These are phyloP conservation scores for Rhynchomys soricoides DNA, from an alignment of 2,113 vertebrate genomes.

Conservation along the genomic window DNA sequence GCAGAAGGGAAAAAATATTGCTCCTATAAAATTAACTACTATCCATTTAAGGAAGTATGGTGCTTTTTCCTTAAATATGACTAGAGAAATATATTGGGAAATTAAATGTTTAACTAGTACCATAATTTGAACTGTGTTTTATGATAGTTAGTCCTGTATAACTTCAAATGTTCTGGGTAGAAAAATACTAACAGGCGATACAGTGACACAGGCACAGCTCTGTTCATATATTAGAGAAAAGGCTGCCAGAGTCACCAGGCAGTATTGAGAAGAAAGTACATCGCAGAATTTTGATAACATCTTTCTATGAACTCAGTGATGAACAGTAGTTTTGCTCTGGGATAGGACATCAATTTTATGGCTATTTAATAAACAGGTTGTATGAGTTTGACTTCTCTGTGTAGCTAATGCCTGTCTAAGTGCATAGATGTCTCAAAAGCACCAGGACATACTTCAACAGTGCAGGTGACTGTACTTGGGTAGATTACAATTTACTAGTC, in stretches of 20 bases:
- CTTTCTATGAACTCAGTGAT: slow-evolving; percentile 63
- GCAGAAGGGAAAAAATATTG: not conserved
- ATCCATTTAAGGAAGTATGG: not conserved
- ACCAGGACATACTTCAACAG: not conserved
- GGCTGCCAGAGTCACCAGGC: not conserved
- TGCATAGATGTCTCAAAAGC: not conserved
- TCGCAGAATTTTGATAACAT: slow-evolving; percentile 23
- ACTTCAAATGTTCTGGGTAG: not conserved
- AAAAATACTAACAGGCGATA: not conserved
- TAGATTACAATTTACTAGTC: not conserved
- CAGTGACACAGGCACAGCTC: not conserved
- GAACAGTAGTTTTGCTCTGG: slow-evolving; percentile 62
- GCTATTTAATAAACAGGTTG: slow-evolving; percentile 68
- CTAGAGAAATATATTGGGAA: not conserved
- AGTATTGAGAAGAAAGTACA: slow-evolving; percentile 33
- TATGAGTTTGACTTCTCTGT: not conserved
- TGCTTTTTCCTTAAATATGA: slow-evolving; percentile 25
- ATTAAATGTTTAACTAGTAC: slow-evolving; percentile 15
- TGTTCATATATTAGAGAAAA: not conserved
- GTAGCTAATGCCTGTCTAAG: slow-evolving; percentile 55
- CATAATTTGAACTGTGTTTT: not conserved
- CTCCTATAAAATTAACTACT: not conserved
- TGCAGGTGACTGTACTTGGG: not conserved
- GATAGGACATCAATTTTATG: slow-evolving; percentile 52
- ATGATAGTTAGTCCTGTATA: not conserved